Base-by-base conservation (phyloP, 2,113 vertebrate genomes). In the Pluvianellus socialis region DNA sequence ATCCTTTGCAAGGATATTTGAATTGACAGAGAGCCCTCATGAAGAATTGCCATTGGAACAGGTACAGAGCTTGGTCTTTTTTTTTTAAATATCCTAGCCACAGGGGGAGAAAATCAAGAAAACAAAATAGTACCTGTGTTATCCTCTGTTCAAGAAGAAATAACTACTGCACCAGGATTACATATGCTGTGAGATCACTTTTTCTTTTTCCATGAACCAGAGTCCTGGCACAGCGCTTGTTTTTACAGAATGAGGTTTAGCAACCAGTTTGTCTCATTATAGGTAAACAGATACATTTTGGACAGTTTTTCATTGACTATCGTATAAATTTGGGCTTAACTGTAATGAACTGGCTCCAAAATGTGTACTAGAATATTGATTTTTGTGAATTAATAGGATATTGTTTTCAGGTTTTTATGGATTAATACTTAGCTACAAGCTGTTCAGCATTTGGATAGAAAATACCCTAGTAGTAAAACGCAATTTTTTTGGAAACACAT, bases 401-500 rank as follows among this genome's bases (percentile, higher is more conserved):
- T 47, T 93, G 52, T 88, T 94, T 96, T 95, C 86, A 82, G 82
- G 6, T 62, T 97, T 98, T 79, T 97, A 97, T 96, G 92, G 96
- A 97, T 97, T 98, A 96, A 97, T 96, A 85, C 92, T 94, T 95
- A 96, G 93, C 70, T 22, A 59, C 96, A 92, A 97, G 95, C 97
- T 96, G 79, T 93, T 95, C 18, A 17, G 59, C 58, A 59, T 93
- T 94, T 88, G 89, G 79, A 55, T 83, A 81, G 88, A 97, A 96
- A 97, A 77, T 94, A 90, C 88, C 55, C 58, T 80, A 30, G 75
- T 6, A 52, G 71, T 63, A 83, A 96, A 95, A 93, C 30, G 62
- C 81, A 92, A 86, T 94, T 93, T 97, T 96, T 95, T 94, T 91
- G 92, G 77, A 85, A 94, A 95, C 73, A 92, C 91, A 94, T 85